Conservation (phyloP, 2,113 vertebrate species). For the Ctenodactylus gundi region DNA sequence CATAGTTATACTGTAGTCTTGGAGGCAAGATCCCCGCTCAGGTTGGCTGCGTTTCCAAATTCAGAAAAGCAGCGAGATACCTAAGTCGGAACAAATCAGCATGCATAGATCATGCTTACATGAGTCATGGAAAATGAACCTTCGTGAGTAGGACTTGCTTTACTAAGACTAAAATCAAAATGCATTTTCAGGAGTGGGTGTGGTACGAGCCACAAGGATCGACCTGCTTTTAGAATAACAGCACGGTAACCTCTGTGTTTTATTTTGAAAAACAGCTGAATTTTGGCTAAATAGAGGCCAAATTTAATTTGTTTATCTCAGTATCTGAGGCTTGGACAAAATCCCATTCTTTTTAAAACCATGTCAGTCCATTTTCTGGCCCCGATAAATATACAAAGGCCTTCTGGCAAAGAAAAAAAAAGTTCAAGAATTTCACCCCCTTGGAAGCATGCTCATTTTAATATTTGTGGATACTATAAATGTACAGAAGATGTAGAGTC, state of each 20-base stretch:
- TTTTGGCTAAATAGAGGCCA: background rate
- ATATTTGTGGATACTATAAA: background rate
- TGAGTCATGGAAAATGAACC: background rate
- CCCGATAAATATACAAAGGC: background rate
- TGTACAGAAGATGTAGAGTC: background rate
- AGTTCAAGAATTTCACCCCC: background rate
- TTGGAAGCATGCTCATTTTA: background rate
- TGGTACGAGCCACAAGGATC: background rate
- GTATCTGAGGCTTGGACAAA: background rate
- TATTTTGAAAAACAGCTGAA: background rate
- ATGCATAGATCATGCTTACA: background rate
- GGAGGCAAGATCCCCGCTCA: background rate
- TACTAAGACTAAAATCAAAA: constrained; percentile 20
- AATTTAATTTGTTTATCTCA: background rate
- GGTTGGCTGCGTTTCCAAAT: background rate
- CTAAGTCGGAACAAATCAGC: background rate
- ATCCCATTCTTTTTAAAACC: background rate
- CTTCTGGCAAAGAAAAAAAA: background rate
- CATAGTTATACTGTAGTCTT: background rate
- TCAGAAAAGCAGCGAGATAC: background rate
- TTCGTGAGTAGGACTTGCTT: background rate
- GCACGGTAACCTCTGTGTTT: background rate
- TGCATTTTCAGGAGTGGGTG: background rate
- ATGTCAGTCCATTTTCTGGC: background rate
- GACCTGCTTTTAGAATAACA: background rate